Conservation (phyloP, 2,888 invertebrate genomes). For the Osmoderma eremita region DNA sequence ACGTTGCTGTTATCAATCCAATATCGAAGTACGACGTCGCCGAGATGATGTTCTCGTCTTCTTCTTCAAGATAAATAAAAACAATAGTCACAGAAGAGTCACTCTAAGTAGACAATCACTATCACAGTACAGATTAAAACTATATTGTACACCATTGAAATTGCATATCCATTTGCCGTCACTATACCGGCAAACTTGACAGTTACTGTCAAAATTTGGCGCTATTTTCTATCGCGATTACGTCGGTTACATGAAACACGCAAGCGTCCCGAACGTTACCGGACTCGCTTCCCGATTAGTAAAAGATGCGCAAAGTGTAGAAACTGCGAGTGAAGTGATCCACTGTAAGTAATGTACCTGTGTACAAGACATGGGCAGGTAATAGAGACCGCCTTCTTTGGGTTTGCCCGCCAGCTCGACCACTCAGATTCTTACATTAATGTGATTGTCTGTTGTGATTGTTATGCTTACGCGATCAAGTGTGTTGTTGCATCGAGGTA, state of each 20-base stretch:
- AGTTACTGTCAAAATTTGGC: conserved; percentile 32
- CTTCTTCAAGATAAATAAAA: neutral
- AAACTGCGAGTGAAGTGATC: conserved; percentile 48
- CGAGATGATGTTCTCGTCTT: neutral
- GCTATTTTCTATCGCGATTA: conserved; percentile 7
- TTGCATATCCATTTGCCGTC: neutral
- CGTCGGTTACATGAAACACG: conserved; percentile 21
- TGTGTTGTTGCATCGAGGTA: conserved; percentile 38
- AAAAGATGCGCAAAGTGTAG: conserved; percentile 49
- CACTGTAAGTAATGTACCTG: conserved; percentile 47
- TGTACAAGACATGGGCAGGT: conserved; percentile 49
- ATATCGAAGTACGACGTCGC: neutral
- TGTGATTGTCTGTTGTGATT: conserved; percentile 47
- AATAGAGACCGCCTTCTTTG: conserved; percentile 49
- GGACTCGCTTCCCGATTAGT: conserved; percentile 39
- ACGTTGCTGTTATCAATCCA: neutral
- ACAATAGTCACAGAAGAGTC: conserved; percentile 18
- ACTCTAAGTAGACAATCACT: neutral
- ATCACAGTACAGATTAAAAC: too few relatives aligned
- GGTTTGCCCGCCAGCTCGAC: conserved; percentile 49
- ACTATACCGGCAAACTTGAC: neutral
- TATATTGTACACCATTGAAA: neutral
- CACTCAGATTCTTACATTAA: conserved; percentile 47
- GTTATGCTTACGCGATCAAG: conserved; percentile 48
- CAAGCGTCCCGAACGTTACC: conserved; percentile 31